Evolutionary conservation across 2,113 vertebrate species (phyloP), one percentile per base, ranked within the genome.

Genomic region (Corynorhinus townsendii): DNA sequence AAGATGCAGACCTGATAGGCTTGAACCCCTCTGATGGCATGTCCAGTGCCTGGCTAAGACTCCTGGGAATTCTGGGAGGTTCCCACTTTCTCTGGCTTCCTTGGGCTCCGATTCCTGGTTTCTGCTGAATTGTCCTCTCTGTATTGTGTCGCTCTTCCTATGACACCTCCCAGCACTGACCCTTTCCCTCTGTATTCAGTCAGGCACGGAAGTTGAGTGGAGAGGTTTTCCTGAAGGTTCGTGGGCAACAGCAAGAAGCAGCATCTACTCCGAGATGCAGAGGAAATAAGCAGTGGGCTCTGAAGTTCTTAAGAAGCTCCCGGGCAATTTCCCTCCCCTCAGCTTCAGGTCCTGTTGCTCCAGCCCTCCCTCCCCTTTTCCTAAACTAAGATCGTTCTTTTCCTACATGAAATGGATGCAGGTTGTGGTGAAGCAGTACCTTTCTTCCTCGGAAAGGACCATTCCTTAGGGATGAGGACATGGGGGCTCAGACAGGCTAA

Each of bases 221-320:
- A 26, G 45, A 84, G 17, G 52, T 17, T 80, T 45, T 75, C 35
- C 75, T 92, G 7, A 88, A 56, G 95, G 93, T 28, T 85, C 4
- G 16, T 75, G 20, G 40, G 5, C 15, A 28, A 22, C 28, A 54
- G n/a, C 62, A 47, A 79, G 59, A 81, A 7, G 30, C 11, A 1
- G 45, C 77, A 33, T 24, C 66, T 24, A 38, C 62, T 35, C 52
- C 20, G 59, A 26, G 49, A 43, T 35, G 24, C 72, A 85, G n/a
- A 80, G 77, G 43, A 82, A 66, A 56, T 33, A 20, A 66, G 38
- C 35, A 62, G 19, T 47, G 40, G 43, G 10, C 54, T 47, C 1
- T 22, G n/a, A 88, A 1, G 28, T 64, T 69, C 56, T 80, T 73
- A 54, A 56, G 24, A 72, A 90, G 38, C 35, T 7, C 30, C 71